Base-by-base conservation (phyloP, 1,140 invertebrate species). In the Helicoverpa zea region DNA sequence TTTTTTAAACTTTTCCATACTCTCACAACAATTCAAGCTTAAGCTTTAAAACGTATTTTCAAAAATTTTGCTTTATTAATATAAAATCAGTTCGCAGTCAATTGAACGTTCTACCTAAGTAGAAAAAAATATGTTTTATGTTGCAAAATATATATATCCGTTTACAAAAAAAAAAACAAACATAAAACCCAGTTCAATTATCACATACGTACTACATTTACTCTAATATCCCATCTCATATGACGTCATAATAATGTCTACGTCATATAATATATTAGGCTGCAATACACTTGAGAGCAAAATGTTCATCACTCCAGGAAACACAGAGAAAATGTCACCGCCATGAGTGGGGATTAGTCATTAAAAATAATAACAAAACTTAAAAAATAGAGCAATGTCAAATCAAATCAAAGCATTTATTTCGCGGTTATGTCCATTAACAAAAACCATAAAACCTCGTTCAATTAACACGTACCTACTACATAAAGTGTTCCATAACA, bases 291-390 rank as follows among this genome's bases (percentile, higher is more conserved):
- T 77, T 49, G 51, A 49, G 59, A 77, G 49, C 43, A 77, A 77
- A 64, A 77, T 77, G 47, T 23, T 35, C 23, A 13, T 2, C 51
- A 30, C 59, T 77, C 74, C 29, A 30, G 43, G 59, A 29, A 54
- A 52, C 23, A 47, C 14, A 64, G 47, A 76, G 74, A 77, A 77
- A 77, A 77, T 64, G 43, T 77, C 75, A 77, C n/a, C 59, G 59
- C 14, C 29, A 77, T 66, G 74, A 77, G 30, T 77, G 47, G 18
- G 59, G 74, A 66, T 77, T 52, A 30, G 2, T 30, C 4, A 30
- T 30, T 30, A 35, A 35, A 35, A 7, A 35, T 7, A 35, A 35
- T 7, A 35, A 3, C 35, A 1, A 43, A 43, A 43, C 35, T 43
- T 35, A 35, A 35, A 35, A 35, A 1, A 35, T 7, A 35, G 7